phyloP scores from a whole-genome alignment of 92 coral and sea anemone genomes.

The Nematostella vectensis region DNA sequence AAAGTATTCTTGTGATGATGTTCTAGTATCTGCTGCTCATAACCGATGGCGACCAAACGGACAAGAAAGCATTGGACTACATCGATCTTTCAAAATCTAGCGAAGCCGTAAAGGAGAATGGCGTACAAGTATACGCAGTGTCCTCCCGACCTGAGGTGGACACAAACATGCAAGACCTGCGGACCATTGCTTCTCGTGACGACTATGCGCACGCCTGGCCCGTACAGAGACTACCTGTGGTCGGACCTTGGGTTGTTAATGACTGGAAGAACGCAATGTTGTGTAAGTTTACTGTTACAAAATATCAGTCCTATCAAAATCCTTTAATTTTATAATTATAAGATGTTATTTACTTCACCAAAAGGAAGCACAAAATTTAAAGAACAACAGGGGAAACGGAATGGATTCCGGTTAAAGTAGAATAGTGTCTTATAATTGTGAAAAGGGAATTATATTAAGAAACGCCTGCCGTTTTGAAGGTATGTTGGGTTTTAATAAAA shows the following conservation, averaged over 20 bases:
- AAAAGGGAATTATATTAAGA: no score
- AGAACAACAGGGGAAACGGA: no score
- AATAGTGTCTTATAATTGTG: no score
- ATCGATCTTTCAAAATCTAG: conserved; percentile 29
- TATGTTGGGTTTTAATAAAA: no score
- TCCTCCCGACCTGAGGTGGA: conserved; percentile 33
- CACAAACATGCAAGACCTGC: conserved; percentile 44
- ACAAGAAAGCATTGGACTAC: conserved; percentile 26
- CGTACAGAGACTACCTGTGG: not conserved
- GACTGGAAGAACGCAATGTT: conserved; percentile 13
- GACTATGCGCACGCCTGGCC: conserved; percentile 29
- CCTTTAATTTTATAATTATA: no score
- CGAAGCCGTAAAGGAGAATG: conserved; percentile 46
- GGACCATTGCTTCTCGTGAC: conserved; percentile 35
- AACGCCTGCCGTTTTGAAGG: no score
- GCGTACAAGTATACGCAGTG: conserved; percentile 35
- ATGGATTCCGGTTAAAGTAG: no score
- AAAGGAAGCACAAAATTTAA: no score
- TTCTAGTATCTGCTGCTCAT: conserved; percentile 41
- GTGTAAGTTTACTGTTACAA: conserved; percentile 28
- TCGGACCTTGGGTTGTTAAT: conserved; percentile 18
- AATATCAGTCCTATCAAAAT: no score
- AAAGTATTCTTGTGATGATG: no score
- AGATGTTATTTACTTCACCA: no score
- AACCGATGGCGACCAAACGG: conserved; percentile 59